A percentile compares a stretch with the other conserved stretches of the same genome.
phyloP scores from a whole-genome alignment of 2,888 invertebrate genomes.

The Ditula angustiorana region DNA sequence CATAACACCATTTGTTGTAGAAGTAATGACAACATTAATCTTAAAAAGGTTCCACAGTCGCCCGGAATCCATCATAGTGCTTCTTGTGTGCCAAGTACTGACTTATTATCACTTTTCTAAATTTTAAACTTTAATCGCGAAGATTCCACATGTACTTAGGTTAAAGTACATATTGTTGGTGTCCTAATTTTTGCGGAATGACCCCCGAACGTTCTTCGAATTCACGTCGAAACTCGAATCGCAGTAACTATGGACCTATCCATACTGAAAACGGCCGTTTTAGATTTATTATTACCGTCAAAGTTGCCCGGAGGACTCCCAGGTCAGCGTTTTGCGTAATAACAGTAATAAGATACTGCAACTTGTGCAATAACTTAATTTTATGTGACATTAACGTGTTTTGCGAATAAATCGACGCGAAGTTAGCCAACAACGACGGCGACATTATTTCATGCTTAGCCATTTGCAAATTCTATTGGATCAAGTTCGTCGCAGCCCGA shows the following conservation, averaged over 20 bases:
- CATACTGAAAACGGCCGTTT: not conserved
- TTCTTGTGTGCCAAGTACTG: too few species aligned
- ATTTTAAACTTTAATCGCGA: too few species aligned
- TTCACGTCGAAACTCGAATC: too few species aligned
- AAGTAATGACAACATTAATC: too few species aligned
- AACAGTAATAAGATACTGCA: conserved; percentile 55
- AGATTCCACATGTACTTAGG: too few species aligned
- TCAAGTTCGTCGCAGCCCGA: conserved; percentile 14
- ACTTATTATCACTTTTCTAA: too few species aligned
- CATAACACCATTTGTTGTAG: too few species aligned
- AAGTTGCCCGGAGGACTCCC: conserved; percentile 37
- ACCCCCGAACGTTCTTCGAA: too few species aligned
- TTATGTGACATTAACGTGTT: conserved; percentile 65
- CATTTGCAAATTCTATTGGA: conserved; percentile 27
- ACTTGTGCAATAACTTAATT: conserved; percentile 65
- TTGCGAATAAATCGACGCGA: conserved; percentile 52
- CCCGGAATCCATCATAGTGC: too few species aligned
- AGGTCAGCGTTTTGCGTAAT: conserved; percentile 53
- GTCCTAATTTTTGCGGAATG: not conserved
- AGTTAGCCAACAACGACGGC: conserved; percentile 26
- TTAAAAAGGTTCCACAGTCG: too few species aligned
- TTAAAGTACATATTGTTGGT: too few species aligned
- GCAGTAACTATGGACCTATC: too few species aligned
- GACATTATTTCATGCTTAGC: conserved; percentile 27
- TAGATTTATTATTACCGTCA: conserved; percentile 12